Base-by-base conservation (phyloP, 2,888 invertebrate genomes). In the Trissoscelio sp. region DNA sequence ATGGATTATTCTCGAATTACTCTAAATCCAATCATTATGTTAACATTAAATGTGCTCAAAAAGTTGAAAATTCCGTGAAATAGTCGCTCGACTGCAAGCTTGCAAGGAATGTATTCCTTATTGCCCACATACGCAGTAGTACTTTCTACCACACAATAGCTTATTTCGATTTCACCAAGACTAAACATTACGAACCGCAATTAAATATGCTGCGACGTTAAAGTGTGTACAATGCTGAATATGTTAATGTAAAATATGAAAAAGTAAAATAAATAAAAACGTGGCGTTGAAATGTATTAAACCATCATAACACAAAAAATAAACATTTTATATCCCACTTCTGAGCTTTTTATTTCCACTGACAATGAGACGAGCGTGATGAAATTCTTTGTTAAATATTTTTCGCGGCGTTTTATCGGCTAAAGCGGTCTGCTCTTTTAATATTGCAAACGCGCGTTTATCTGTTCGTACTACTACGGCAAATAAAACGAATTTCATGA, bases 401-500 rank as follows among this genome's bases (percentile, higher is more conserved):
- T 24, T 28, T 51, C 28, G 14, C 28, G 14, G 14, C 28, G 7
- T 7, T 51, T 51, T 28, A 51, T 28, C 16, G 24, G 11, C 28
- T 14, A 9, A 24, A 51, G 28, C n/a, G 48, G 22, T n/a, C 48
- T 48, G 1, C 24, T 28, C 24, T 51, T 48, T 48, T 48, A 48
- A 48, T 48, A 22, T 48, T 11, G 20, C 46, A 44, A 18, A 44
- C 39, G 18, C 11, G 9, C 20, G 22, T 11, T n/a, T n/a, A n/a
- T 12, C 18, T n/a, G 22, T 48, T 20, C 0, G 11, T 24, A 3
- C 24, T 18, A 18, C 18, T 7, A 1, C 22, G 46, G 20, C 11
- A 48, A 48, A 48, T 48, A 48, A 48, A 48, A 22, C n/a, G n/a
- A 48, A 48, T 51, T 28, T 51, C 24, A 28, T 28, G 28, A 11